These are phyloP conservation scores for Telmatherina bonti DNA, from an alignment of 2,797 vertebrate genomes.

Conservation along the genomic window DNA sequence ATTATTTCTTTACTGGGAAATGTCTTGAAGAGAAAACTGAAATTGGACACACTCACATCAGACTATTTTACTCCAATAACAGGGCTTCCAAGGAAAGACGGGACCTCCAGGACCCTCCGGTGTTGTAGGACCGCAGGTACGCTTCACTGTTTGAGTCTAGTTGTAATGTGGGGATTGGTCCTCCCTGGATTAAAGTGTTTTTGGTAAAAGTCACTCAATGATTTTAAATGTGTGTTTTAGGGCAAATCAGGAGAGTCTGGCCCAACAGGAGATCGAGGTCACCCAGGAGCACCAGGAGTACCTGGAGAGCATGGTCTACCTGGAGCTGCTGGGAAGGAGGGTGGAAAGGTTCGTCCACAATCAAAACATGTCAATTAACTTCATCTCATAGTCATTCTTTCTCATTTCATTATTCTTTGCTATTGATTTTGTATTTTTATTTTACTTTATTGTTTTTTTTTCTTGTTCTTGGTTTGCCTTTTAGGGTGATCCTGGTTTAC, in stretches of 20 bases:
- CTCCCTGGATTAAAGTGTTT: background rate
- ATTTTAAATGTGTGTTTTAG: constrained; percentile 70
- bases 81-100: constrained; percentile 99
- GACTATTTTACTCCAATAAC: constrained; percentile 51
- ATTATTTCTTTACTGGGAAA: background rate
- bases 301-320: constrained; percentile 97
- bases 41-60: background rate
- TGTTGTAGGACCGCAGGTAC: constrained; percentile 98
- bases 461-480: constrained; percentile 3
- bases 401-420: background rate
- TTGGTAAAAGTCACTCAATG: background rate
- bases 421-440: background rate
- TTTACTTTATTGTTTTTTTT: no score
- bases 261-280: constrained; percentile 93
- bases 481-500: constrained; percentile 93
- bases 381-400: background rate
- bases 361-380: background rate
- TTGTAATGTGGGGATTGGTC: background rate
- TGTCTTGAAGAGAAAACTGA: background rate
- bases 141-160: constrained; percentile 28
- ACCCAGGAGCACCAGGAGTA: constrained; percentile 92
- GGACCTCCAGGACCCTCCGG: constrained; percentile 94
- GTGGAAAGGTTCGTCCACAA: constrained; percentile 88
- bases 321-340: constrained; percentile 94
- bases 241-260: constrained; percentile 95